These are phyloP conservation scores for sheep (Ovis aries) DNA, from an alignment of 2,113 vertebrate genomes.

Conservation along the genomic window DNA sequence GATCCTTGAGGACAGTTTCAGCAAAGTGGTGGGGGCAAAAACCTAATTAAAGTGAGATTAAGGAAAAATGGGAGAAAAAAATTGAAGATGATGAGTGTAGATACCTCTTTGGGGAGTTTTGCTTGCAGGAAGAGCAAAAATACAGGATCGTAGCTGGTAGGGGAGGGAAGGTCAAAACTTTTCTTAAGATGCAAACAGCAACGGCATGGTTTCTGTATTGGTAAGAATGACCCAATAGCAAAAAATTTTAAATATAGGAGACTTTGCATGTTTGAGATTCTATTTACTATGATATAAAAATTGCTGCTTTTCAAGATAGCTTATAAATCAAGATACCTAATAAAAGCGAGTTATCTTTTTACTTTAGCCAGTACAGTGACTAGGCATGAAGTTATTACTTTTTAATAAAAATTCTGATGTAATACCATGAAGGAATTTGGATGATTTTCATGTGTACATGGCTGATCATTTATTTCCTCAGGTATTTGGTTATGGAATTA, in stretches of 20 bases:
- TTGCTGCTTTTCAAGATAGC: slow-evolving; percentile 1
- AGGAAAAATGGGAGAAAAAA: not conserved
- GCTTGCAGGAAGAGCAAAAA: not conserved
- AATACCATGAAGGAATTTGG: not conserved
- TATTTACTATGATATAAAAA: not conserved
- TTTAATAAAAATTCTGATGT: slow-evolving; percentile 1
- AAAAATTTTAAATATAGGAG: not conserved
- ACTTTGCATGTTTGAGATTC: not conserved
- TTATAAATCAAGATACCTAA: not conserved
- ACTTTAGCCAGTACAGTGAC: not conserved
- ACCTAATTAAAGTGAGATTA: not conserved
- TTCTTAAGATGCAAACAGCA: not conserved
- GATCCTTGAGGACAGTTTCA: not conserved
- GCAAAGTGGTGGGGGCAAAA: not conserved
- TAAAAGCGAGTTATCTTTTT: slow-evolving; percentile 11
- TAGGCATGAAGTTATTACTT: not conserved
- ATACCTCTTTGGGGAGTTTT: not conserved
- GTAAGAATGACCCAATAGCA: not conserved
- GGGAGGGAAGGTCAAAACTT: not conserved
- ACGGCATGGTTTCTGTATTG: not conserved
- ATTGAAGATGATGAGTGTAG: not conserved
- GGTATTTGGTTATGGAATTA: slow-evolving; percentile 97
- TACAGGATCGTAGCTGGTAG: not conserved
- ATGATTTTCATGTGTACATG: not conserved
- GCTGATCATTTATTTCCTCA: slow-evolving; percentile 59